Evolutionary conservation across 2,113 vertebrate species (phyloP).

Genomic region (Corythornis vintsioides): DNA sequence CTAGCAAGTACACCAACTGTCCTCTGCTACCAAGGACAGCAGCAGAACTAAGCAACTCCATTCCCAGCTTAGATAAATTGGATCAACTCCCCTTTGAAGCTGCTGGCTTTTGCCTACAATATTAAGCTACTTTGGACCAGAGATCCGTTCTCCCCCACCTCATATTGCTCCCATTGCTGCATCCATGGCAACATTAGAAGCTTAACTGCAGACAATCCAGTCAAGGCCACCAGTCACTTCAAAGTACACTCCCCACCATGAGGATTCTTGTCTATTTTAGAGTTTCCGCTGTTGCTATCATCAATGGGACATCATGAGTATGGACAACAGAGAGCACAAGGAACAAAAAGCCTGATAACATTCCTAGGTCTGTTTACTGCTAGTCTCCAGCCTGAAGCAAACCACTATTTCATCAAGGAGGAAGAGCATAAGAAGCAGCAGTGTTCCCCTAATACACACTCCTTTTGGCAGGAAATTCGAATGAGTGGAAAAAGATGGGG

Average conservation of each 20-base stretch:
- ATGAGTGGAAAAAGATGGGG: constrained; percentile 22
- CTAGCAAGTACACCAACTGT: not conserved
- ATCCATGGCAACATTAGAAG: constrained; percentile 50
- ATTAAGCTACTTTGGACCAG: constrained; percentile 47
- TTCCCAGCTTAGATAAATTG: constrained; percentile 10
- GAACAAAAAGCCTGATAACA: not conserved
- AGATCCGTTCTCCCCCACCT: not conserved
- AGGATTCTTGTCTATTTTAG: constrained; percentile 26
- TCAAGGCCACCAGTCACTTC: constrained; percentile 38
- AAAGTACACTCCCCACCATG: constrained; percentile 13
- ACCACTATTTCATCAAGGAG: constrained; percentile 24
- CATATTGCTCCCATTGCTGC: constrained; percentile 8
- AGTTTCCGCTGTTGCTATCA: constrained; percentile 10
- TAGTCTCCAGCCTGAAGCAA: constrained; percentile 26
- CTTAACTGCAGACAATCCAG: constrained; percentile 25
- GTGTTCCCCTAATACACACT: not conserved
- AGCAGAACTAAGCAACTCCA: not conserved
- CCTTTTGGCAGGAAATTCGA: not conserved
- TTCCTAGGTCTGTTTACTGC: not conserved
- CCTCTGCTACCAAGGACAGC: constrained; percentile 20
- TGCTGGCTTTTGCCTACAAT: constrained; percentile 32
- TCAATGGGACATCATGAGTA: constrained; percentile 11
- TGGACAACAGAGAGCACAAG: not conserved
- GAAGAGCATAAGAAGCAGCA: constrained; percentile 22
- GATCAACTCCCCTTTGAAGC: not conserved